Base-by-base conservation (phyloP, 92 coral and sea anemone species). In the Paramuricea clavata region DNA sequence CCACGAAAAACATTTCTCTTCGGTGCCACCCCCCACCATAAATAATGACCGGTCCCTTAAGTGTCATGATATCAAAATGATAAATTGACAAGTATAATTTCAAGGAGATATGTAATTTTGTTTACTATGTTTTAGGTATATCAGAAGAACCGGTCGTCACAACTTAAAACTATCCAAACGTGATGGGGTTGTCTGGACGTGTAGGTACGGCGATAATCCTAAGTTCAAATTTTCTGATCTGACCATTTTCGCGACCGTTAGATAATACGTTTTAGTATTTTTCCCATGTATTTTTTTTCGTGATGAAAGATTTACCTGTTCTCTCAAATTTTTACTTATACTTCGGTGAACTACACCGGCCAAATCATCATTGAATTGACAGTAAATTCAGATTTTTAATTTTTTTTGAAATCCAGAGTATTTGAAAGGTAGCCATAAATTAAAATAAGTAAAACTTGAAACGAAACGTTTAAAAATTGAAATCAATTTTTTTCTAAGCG, bases 111-210 rank as follows among this genome's bases (percentile, higher is more conserved):
- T 54, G 16, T 21, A 6, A 10, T 23, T 54, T 54, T 54, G 62
- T 54, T 54, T 54, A 54, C 26, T 54, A 54, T 54, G 62, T 54
- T 54, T 31, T 35, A 76, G 44, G 67, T 50, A 1, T 30, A 16
- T 10, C 25, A 16, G 32, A 22, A 11, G 13, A 16, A 2, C 1
- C 47, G 1, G 26, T 19, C 43, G 5, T 30, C 31, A 27, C 60
- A 21, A 28, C 23, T 74, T 25, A 7, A 11, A 5, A 78, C 69
- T 27, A 33, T 36, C n/a, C 17, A 5, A 12, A 16, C 33, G 31
- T 17, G 36, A 79, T 79, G 84, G 73, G 84, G 5, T 19, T 79
- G 27, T 79, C 84, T 33, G 84, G 84, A 0, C 84, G 84, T 60
- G 69, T 65, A 59, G 73, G 84, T 79, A 41, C 2, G 83, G 23